These are phyloP conservation scores for Meda fulgida DNA, from an alignment of 2,797 vertebrate species.

Conservation along the genomic window DNA sequence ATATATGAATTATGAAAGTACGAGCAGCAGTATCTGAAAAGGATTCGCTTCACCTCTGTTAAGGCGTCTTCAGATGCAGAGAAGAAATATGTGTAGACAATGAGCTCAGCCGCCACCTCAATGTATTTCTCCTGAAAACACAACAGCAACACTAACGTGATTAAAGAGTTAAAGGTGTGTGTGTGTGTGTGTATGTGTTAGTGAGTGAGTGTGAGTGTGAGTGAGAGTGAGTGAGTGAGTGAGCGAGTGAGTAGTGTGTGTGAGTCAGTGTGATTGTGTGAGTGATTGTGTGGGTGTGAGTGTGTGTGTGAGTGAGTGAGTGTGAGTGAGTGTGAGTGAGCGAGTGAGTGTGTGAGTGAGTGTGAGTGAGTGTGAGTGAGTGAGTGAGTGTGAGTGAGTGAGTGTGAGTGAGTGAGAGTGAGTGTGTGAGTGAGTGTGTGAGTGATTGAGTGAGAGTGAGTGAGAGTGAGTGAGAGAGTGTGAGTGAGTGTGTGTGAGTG, in stretches of 20 bases:
- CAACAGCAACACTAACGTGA: not conserved
- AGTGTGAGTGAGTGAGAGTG: too few species aligned
- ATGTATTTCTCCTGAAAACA: conserved; percentile 91
- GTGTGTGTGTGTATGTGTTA: not conserved
- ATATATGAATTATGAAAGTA: not conserved
- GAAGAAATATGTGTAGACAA: conserved; percentile 98
- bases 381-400: not conserved
- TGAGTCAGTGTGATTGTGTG: too few species aligned
- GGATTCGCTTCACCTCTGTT: conserved; percentile 83
- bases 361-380: not conserved
- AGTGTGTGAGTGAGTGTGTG: too few species aligned
- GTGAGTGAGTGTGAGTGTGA: not conserved
- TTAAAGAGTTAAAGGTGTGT: not conserved
- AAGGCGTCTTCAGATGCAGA: conserved; percentile 91
- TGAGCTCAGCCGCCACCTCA: conserved; percentile 94
- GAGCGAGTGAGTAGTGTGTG: not conserved
- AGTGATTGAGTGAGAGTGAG: too few species aligned
- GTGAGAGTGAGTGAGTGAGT: too few species aligned
- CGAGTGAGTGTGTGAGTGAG: not conserved
- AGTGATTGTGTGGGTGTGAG: too few species aligned
- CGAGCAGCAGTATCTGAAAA: not conserved
- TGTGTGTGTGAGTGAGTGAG: too few species aligned
- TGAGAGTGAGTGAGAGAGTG: too few species aligned
- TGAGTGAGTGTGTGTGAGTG: too few species aligned
- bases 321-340: too few species aligned